Evolutionary conservation across 1,140 invertebrate species (phyloP).

Genomic region (Pogonus chalceus): DNA sequence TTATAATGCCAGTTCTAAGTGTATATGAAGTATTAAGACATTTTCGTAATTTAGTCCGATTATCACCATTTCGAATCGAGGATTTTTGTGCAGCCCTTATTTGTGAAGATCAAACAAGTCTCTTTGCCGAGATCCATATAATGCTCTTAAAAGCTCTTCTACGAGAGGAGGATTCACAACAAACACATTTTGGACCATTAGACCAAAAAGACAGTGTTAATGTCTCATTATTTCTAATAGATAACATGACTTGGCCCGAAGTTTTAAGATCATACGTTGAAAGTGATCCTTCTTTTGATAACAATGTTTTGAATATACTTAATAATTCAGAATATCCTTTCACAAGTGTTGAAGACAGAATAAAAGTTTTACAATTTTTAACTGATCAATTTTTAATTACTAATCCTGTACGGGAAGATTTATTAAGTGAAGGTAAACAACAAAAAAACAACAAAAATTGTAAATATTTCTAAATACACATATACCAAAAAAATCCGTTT

Average conservation of each 20-base stretch:
- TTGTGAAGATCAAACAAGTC: slow-evolving; percentile 81
- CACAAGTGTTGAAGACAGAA: slow-evolving; percentile 66
- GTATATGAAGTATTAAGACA: slow-evolving; percentile 91
- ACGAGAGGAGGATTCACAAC: slow-evolving; percentile 88
- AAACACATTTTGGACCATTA: slow-evolving; percentile 88
- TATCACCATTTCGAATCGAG: slow-evolving; percentile 92
- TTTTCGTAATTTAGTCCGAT: slow-evolving; percentile 77
- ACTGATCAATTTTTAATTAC: slow-evolving; percentile 92
- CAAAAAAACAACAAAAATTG: slow-evolving; percentile 13
- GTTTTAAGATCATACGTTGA: slow-evolving; percentile 79
- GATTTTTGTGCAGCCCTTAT: slow-evolving; percentile 89
- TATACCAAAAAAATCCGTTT: too few species aligned
- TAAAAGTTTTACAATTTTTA: slow-evolving; percentile 82
- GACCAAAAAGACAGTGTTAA: slow-evolving; percentile 97
- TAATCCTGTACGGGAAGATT: slow-evolving; percentile 83
- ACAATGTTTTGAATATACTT: slow-evolving; percentile 56
- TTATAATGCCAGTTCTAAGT: slow-evolving; percentile 68
- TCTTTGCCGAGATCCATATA: slow-evolving; percentile 88
- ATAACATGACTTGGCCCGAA: slow-evolving; percentile 92
- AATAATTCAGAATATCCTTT: slow-evolving; percentile 82
- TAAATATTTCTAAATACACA: too few species aligned
- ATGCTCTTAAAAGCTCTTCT: slow-evolving; percentile 83
- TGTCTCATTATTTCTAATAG: slow-evolving; percentile 81
- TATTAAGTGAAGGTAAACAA: slow-evolving; percentile 88
- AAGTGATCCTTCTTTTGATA: slow-evolving; percentile 73